These are phyloP conservation scores for Tetraneura akinire DNA, from an alignment of 1,140 invertebrate genomes.

Conservation along the genomic window DNA sequence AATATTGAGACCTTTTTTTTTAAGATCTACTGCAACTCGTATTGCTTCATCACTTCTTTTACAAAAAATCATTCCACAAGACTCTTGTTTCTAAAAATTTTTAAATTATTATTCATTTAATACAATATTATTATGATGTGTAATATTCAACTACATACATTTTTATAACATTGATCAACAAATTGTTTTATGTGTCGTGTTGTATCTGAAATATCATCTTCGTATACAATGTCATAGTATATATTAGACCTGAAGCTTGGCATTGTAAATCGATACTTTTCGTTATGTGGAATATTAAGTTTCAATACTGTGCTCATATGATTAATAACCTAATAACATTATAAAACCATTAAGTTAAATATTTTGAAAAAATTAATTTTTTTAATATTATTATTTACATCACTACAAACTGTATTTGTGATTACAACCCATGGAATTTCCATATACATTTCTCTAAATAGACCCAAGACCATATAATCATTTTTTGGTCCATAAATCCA, in stretches of 20 bases:
- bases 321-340: conserved; percentile 60
- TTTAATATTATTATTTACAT: conserved; percentile 56
- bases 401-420: conserved; percentile 83
- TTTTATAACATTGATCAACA: conserved; percentile 62
- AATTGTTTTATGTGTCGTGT: conserved; percentile 76
- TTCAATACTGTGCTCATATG: conserved; percentile 65
- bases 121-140: neutral
- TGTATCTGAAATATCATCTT: conserved; percentile 78
- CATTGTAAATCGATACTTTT: conserved; percentile 62
- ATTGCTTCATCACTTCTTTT: conserved; percentile 68
- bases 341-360: conserved; percentile 1
- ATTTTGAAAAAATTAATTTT: neutral
- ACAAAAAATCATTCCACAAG: conserved; percentile 72
- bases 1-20: conserved; percentile 62
- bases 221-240: conserved; percentile 74
- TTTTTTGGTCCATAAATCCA: conserved; percentile 98
- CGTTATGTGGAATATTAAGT: conserved; percentile 61
- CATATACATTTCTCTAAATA: conserved; percentile 62
- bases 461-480: conserved; percentile 86
- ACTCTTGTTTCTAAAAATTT: conserved; percentile 56
- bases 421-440: conserved; percentile 82
- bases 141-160: neutral
- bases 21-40: conserved; percentile 65
- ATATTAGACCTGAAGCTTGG: conserved; percentile 71
- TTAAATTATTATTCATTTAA: neutral